Percentiles rank a stretch among this genome's conserved stretches.
These are phyloP conservation scores for Podabrus alpinus DNA, from an alignment of 2,888 invertebrate species.

Conservation along the genomic window DNA sequence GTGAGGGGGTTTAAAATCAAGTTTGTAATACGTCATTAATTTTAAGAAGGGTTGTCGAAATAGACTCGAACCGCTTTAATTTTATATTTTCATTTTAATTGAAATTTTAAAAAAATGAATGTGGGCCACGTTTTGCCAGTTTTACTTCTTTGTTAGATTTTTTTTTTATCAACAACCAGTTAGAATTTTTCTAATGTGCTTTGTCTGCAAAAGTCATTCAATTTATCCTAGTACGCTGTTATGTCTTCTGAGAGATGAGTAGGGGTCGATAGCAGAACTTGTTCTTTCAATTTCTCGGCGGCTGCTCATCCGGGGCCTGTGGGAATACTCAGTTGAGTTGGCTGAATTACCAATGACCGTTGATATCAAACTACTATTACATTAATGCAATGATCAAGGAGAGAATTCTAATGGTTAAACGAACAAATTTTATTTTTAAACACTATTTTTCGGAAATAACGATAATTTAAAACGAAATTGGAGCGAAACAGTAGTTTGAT, in stretches of 20 bases:
- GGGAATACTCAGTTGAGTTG: constrained; percentile 17
- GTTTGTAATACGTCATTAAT: background rate
- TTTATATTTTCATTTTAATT: background rate
- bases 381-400: constrained; percentile 4
- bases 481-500: background rate
- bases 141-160: background rate
- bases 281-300: constrained; percentile 18
- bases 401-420: background rate
- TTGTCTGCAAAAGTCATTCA: background rate
- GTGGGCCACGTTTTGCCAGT: background rate
- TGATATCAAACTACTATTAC: constrained; percentile 11
- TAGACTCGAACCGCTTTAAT: background rate
- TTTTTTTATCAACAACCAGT: background rate
- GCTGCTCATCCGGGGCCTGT: constrained; percentile 8
- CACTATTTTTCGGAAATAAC: background rate
- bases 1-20: background rate
- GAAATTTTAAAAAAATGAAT: background rate
- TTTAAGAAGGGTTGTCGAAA: background rate
- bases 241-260: constrained; percentile 7
- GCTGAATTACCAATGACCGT: constrained; percentile 16
- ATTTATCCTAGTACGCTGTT: constrained; percentile 1
- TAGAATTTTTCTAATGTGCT: background rate
- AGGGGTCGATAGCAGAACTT: constrained; percentile 16
- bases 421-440: background rate
- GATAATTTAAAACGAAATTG: background rate